phyloP scores from a whole-genome alignment of 2,113 vertebrate species.

The Stercorarius parasiticus region DNA sequence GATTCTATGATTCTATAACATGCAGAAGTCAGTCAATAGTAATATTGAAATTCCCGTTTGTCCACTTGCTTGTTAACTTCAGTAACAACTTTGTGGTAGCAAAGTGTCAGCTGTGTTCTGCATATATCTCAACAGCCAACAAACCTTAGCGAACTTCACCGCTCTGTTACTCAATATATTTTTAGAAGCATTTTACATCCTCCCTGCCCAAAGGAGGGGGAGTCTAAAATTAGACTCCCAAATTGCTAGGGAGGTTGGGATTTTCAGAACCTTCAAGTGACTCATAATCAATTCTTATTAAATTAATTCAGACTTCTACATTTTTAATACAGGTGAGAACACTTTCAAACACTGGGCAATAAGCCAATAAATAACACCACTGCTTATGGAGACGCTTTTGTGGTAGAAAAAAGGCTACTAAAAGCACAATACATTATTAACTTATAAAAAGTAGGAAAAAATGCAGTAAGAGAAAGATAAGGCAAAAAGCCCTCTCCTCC shows the following conservation, averaged over 20 bases:
- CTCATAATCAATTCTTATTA: conserved; percentile 33
- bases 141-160: not conserved
- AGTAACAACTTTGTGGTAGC: not conserved
- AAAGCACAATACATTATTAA: not conserved
- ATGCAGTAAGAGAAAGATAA: not conserved
- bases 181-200: not conserved
- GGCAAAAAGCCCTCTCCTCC: not conserved
- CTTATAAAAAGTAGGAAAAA: not conserved
- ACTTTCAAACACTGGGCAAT: not conserved
- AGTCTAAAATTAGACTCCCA: conserved; percentile 4
- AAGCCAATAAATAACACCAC: not conserved
- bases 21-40: not conserved
- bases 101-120: not conserved
- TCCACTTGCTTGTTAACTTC: not conserved
- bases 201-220: not conserved
- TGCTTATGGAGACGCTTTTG: not conserved
- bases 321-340: conserved; percentile 2
- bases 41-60: not conserved
- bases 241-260: not conserved
- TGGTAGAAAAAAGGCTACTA: not conserved
- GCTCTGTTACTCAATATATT: not conserved
- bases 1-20: too few species aligned
- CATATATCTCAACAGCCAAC: not conserved
- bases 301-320: not conserved
- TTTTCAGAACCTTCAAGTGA: conserved; percentile 25